Base-by-base conservation (phyloP, 1,140 invertebrate genomes). In the Magallana ariakensis region DNA sequence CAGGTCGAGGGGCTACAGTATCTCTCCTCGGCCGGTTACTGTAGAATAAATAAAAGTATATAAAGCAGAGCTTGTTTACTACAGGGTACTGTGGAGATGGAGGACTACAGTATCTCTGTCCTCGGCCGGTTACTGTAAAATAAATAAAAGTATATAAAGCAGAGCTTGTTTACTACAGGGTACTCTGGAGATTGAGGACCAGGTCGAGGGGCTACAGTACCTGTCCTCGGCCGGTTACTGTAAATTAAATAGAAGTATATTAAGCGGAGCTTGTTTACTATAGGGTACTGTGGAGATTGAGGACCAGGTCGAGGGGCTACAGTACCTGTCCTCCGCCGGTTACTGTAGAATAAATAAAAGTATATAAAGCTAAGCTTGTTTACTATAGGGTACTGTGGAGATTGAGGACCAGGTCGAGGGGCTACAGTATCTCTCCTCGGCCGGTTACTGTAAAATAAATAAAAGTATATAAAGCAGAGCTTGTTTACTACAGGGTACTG, bases 291-390 rank as follows among this genome's bases (percentile, higher is more conserved):
- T 99, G 9, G 99, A 99, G 95, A 95, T 99, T 56, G 96, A 96
- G 33, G 99, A 99, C 95, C 98, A 99, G 95, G 97, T 99, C 0
- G 98, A 99, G 95, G 98, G 99, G 0, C 94, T 99, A 66, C 96
- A 97, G 33, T 54, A 81, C 33, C 1, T 22, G 15, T 80, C 1
- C 11, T 8, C 11, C 0, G 0, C 0, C 0, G 33, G 33, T 33
- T 33, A 33, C 33, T 33, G 33, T 33, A 33, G 4, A 33, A 33
- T 33, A 1, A 33, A 33, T 33, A 33, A 4, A 33, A 33, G 33
- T 33, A 33, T 33, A 33, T 33, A 3, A 33, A 4, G n/a, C n/a
- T n/a, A 33, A 33, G 33, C 33, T 33, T 33, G 33, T 33, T 33
- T 33, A 33, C 33, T 33, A 4, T 33, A 33, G 33, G 33, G 33